phyloP scores from a whole-genome alignment of 2,797 vertebrate species.

The Gymnopithys bicolor region DNA sequence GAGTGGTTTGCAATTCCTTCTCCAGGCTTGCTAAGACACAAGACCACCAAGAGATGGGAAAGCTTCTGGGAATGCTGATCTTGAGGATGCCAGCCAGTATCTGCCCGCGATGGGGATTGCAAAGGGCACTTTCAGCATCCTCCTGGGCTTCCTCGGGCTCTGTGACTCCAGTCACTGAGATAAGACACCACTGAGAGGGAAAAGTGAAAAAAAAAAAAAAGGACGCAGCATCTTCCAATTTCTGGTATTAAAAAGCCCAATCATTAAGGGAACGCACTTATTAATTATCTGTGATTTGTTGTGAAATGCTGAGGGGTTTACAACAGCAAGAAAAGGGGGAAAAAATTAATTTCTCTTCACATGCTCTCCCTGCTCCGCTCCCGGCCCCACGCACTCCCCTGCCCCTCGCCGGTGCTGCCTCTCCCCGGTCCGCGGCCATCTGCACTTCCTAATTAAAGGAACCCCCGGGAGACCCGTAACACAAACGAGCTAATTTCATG shows the following conservation, averaged over 20 bases:
- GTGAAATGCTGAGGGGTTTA: conserved; percentile 74
- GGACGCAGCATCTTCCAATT: conserved; percentile 69
- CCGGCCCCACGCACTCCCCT: background rate
- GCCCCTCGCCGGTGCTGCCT: background rate
- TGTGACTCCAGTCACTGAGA: fast-evolving
- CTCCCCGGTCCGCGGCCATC: conserved; percentile 71
- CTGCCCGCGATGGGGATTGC: fast-evolving
- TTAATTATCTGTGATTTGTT: conserved; percentile 82
- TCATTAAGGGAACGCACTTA: conserved; percentile 76
- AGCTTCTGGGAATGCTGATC: background rate
- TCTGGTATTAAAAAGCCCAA: conserved; percentile 76
- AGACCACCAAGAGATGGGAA: background rate
- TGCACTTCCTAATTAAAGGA: conserved; percentile 73
- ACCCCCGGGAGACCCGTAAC: conserved; percentile 72
- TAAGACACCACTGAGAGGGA: background rate
- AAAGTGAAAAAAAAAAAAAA: conserved; percentile 8
- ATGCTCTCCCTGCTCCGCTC: background rate
- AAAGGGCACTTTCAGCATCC: background rate
- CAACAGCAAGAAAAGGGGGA: conserved; percentile 58
- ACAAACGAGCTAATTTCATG: conserved; percentile 82
- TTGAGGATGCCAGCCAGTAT: fast-evolving
- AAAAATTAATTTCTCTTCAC: conserved; percentile 2
- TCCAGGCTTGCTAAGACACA: background rate
- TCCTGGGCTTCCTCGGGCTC: background rate
- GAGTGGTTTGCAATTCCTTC: background rate